Evolutionary conservation across 1,140 invertebrate species (phyloP).

Genomic region (Drosophila lacteicornis): DNA sequence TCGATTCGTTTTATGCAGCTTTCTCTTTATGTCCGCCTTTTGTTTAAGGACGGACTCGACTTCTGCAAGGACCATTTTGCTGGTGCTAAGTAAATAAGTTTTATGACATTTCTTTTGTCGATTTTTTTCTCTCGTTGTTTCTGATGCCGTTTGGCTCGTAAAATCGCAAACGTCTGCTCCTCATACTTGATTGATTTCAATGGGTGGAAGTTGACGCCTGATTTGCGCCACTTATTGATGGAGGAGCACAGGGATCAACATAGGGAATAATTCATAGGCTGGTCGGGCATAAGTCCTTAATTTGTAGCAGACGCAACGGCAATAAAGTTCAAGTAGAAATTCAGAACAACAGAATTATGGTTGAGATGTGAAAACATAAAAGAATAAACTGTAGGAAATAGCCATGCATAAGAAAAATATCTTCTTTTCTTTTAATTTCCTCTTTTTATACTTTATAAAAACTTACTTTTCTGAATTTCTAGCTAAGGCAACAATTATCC

Average conservation of each 20-base stretch:
- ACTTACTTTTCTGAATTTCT: neutral
- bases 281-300: neutral
- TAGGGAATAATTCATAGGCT: slow-evolving; percentile 36
- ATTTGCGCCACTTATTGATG: slow-evolving; percentile 35
- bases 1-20: slow-evolving; percentile 29
- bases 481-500: slow-evolving; percentile 4
- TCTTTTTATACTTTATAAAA: neutral
- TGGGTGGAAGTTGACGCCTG: slow-evolving; percentile 32
- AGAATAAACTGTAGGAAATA: neutral
- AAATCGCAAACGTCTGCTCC: slow-evolving; percentile 64
- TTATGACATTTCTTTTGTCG: slow-evolving; percentile 72
- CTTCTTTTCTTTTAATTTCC: neutral
- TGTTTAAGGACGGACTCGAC: slow-evolving; percentile 47
- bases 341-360: neutral
- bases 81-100: slow-evolving; percentile 82
- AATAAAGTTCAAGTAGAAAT: neutral
- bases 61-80: slow-evolving; percentile 50
- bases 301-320: slow-evolving; percentile 1
- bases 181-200: slow-evolving; percentile 77
- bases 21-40: slow-evolving; percentile 64
- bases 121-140: slow-evolving; percentile 18
- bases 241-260: slow-evolving; percentile 19
- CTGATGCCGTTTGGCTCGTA: slow-evolving; percentile 55
- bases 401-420: neutral
- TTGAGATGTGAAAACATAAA: no score